Base-by-base conservation (phyloP, 2,113 vertebrate genomes). In the Aspidoscelis tigris region DNA sequence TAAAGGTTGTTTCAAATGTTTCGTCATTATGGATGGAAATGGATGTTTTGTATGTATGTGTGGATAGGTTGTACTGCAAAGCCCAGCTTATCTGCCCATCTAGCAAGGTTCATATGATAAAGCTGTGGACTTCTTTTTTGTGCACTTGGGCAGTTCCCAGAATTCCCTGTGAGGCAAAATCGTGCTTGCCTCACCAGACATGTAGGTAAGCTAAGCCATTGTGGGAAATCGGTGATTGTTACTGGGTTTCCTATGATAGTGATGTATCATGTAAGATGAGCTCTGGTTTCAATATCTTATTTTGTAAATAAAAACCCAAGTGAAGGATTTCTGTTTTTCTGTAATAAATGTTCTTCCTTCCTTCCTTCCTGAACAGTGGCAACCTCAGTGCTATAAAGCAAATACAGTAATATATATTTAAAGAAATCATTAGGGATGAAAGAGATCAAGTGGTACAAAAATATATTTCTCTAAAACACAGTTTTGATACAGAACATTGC, bases 271-370 rank as follows among this genome's bases (percentile, higher is more conserved):
- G 47, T 50, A 39, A 47, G 22, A 50, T 68, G 24, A 3, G 10
- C 79, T 83, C 85, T 80, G 69, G 33, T 86, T 87, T 90, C 80
- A 58, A 68, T 66, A 69, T 81, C 7, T 89, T 81, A 26, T 41
- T 84, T 78, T 81, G 88, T 84, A 85, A 90, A 61, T 74, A 81
- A 77, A 75, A 33, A 16, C 43, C 44, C 69, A 79, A 16, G 20
- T 82, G 69, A 70, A 77, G 5, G 0, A 39, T 10, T 50, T 26
- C 39, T 53, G 58, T 21, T 7, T 14, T 33, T 72, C 2, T 78
- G 11, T 12, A 26, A 14, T 79, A 24, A 24, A 14, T 21, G n/a
- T 80, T 66, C 16, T 24, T 41, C 66, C 20, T 66, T n/a, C 66
- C 20, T 66, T n/a, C 18, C 44, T 43, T 50, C 10, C 24, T 64